Conservation (phyloP, 2,888 invertebrate species). For the Crepidodera aurea region DNA sequence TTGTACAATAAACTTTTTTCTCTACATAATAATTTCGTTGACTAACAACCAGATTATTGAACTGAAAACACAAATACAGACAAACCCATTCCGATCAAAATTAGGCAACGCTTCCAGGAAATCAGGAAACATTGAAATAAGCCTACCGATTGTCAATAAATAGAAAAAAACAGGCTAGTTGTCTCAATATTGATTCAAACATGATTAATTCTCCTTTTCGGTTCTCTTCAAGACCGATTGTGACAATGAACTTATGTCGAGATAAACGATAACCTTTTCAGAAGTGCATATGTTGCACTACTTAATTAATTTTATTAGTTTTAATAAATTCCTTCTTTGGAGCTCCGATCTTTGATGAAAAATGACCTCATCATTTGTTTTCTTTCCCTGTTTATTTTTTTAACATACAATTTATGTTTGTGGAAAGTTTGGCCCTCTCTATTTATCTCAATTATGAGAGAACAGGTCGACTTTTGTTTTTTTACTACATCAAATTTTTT, state of each 20-base stretch:
- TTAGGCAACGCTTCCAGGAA: constrained; percentile 12
- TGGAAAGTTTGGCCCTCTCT: too few relatives aligned
- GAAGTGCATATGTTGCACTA: constrained; percentile 26
- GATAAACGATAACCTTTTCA: constrained; percentile 29
- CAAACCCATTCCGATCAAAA: background rate
- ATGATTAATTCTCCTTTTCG: constrained; percentile 21
- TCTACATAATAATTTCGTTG: too few relatives aligned
- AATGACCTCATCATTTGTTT: constrained; percentile 11
- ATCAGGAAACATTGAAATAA: constrained; percentile 11
- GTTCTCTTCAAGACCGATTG: constrained; percentile 15
- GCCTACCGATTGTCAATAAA: constrained; percentile 6
- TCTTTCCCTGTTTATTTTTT: background rate
- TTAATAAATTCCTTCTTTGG: constrained; percentile 16
- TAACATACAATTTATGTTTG: too few relatives aligned
- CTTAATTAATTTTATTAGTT: constrained; percentile 29
- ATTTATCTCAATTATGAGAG: too few relatives aligned
- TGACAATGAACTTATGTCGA: constrained; percentile 31
- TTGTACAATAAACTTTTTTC: too few relatives aligned
- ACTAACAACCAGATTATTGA: too few relatives aligned
- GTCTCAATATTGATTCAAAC: constrained; percentile 17
- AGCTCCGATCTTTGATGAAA: background rate
- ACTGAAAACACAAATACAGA: too few relatives aligned
- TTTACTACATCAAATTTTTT: too few relatives aligned
- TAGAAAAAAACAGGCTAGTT: constrained; percentile 5
- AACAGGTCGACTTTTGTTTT: too few relatives aligned